Evolutionary conservation across 1,140 invertebrate genomes (phyloP).

Genomic region (Apis dorsata): DNA sequence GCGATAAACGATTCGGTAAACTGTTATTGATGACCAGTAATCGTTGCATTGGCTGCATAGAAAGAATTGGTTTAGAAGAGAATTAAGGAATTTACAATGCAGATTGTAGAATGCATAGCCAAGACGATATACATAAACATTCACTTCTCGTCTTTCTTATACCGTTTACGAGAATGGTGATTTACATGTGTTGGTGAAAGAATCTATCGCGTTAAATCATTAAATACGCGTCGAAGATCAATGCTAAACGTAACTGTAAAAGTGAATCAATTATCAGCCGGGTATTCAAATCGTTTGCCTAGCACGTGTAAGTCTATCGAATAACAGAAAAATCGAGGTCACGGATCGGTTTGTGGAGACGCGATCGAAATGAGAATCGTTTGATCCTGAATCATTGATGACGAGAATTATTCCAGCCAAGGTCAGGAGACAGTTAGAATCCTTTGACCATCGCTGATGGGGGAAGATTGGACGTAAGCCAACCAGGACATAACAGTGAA

Average conservation of each 20-base stretch:
- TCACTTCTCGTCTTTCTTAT: conserved; percentile 16
- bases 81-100: conserved; percentile 4
- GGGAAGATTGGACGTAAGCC: conserved; percentile 46
- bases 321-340: conserved; percentile 8
- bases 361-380: conserved; percentile 1
- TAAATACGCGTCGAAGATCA: conserved; percentile 36
- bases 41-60: not conserved
- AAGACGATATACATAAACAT: not conserved
- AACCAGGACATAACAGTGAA: conserved; percentile 44
- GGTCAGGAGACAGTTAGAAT: conserved; percentile 51
- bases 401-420: conserved; percentile 22
- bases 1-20: not conserved
- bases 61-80: not conserved
- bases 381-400: conserved; percentile 34
- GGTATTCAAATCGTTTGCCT: conserved; percentile 7
- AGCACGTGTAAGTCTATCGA: not conserved
- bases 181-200: conserved; percentile 17
- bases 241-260: conserved; percentile 47
- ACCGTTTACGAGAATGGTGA: conserved; percentile 12
- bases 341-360: not conserved
- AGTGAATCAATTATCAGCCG: not conserved
- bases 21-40: not conserved
- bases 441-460: conserved; percentile 12
- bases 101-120: not conserved
- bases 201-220: conserved; percentile 14